Percentiles rank a stretch among this genome's conserved stretches.
phyloP scores from a whole-genome alignment of 2,113 vertebrate genomes.

The Mormyrus iriodes region DNA sequence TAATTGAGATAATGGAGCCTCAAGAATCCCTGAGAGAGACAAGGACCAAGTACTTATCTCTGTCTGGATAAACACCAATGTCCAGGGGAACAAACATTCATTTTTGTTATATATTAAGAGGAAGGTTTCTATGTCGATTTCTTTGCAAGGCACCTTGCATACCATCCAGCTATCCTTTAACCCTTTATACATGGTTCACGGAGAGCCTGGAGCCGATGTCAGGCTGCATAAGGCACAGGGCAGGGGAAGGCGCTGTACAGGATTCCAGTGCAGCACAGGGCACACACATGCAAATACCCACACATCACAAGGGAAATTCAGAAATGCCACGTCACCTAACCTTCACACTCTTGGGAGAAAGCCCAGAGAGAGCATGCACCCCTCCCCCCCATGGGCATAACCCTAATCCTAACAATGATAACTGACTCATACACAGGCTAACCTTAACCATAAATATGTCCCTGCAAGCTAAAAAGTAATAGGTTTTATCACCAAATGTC shows the following conservation, averaged over 20 bases:
- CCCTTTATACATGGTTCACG: neutral
- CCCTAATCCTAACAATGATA: too few relatives aligned
- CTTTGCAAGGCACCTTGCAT: neutral
- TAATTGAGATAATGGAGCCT: neutral
- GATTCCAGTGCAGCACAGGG: neutral
- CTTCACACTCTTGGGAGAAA: neutral
- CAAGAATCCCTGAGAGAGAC: neutral
- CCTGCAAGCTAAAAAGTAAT: neutral
- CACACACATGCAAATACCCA: neutral
- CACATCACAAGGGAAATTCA: neutral
- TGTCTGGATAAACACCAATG: neutral
- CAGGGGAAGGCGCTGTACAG: neutral
- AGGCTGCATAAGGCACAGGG: neutral
- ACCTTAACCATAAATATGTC: neutral
- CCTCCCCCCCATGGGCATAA: neutral
- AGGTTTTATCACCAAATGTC: too few relatives aligned
- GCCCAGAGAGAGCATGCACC: neutral
- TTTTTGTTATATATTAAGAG: neutral
- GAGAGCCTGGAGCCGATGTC: neutral
- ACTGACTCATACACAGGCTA: too few relatives aligned
- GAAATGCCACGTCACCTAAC: neutral
- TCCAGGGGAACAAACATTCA: neutral
- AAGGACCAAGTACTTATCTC: neutral
- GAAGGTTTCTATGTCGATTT: too few relatives aligned
- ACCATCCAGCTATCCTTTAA: neutral